Evolutionary conservation across 2,888 invertebrate species (phyloP).

Genomic region (Nephrotoma appendiculata): DNA sequence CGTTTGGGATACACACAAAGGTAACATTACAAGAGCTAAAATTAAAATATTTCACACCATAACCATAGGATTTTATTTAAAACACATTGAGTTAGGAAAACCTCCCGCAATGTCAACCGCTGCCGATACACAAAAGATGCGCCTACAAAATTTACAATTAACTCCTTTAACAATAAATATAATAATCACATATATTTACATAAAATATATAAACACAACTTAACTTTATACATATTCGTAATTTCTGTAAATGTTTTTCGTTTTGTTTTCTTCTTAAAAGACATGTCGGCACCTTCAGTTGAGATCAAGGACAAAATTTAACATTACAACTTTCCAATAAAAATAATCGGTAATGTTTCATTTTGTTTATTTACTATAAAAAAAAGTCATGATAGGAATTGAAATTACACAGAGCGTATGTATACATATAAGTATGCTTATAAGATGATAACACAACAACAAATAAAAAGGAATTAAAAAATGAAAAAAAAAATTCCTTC

Average conservation of each 20-base stretch:
- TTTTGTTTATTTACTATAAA: neutral
- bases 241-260: neutral
- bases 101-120: too few species aligned
- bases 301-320: conserved; percentile 2
- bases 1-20: too few species aligned
- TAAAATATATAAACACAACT: neutral
- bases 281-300: conserved; percentile 3
- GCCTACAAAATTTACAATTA: neutral
- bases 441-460: neutral
- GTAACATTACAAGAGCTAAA: too few species aligned
- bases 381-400: neutral
- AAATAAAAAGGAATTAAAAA: neutral
- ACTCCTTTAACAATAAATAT: neutral
- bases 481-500: neutral
- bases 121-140: neutral
- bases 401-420: neutral
- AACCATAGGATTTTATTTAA: too few species aligned
- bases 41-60: too few species aligned
- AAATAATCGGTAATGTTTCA: conserved; percentile 3
- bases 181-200: neutral
- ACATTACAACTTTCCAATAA: neutral
- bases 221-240: neutral
- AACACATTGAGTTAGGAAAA: too few species aligned
- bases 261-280: neutral
- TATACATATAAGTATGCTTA: neutral